These are phyloP conservation scores for Leptodirus hochenwartii DNA, from an alignment of 2,888 invertebrate species.

Conservation along the genomic window DNA sequence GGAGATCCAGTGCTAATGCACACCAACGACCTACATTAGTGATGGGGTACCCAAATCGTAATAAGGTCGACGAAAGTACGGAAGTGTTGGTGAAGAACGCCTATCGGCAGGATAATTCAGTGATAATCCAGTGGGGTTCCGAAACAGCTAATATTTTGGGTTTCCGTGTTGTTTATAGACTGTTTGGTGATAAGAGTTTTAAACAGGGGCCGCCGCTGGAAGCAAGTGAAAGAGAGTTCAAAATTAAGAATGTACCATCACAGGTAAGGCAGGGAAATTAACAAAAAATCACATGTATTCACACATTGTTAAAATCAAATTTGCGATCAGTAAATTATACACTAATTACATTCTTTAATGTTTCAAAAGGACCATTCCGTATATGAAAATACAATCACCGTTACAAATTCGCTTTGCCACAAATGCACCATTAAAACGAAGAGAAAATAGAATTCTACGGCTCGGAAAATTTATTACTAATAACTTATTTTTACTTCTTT, in stretches of 20 bases:
- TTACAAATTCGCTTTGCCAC: too few relatives aligned
- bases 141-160: conserved; percentile 75
- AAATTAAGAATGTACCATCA: conserved; percentile 80
- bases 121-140: conserved; percentile 84
- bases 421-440: too few relatives aligned
- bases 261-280: too few relatives aligned
- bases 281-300: conserved; percentile 5
- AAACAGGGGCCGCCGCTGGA: conserved; percentile 81
- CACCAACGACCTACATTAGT: conserved; percentile 45
- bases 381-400: too few relatives aligned
- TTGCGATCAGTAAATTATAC: too few relatives aligned
- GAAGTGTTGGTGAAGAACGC: conserved; percentile 76
- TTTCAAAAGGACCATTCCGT: too few relatives aligned
- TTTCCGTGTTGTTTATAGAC: conserved; percentile 71
- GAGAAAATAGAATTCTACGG: too few relatives aligned
- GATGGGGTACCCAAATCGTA: conserved; percentile 47
- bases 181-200: conserved; percentile 79
- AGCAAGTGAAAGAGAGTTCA: conserved; percentile 78
- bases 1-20: conserved; percentile 17
- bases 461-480: too few relatives aligned
- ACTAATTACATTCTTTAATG: too few relatives aligned
- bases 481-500: too few relatives aligned
- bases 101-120: conserved; percentile 67
- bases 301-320: too few relatives aligned
- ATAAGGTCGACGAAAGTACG: conserved; percentile 40